Conservation (phyloP, 1,140 invertebrate genomes). For the Cotesia vestalis region DNA sequence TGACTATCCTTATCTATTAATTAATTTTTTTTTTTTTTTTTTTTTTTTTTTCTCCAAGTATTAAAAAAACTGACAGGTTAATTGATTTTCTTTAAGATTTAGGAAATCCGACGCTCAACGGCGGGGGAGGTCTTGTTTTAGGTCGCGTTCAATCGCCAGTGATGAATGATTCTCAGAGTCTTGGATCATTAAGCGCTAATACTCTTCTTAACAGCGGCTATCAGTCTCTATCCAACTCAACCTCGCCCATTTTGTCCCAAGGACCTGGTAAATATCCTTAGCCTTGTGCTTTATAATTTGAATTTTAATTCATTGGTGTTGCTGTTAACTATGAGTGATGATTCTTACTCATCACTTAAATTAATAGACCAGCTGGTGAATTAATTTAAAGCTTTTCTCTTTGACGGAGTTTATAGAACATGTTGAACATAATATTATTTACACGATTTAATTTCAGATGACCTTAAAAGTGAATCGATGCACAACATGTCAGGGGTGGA, state of each 20-base stretch:
- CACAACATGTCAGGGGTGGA: constrained; percentile 58
- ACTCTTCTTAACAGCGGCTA: constrained; percentile 67
- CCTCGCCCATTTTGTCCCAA: constrained; percentile 71
- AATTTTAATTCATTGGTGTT: constrained; percentile 8
- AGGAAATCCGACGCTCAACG: constrained; percentile 57
- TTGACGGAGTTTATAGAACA: neutral
- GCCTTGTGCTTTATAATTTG: constrained; percentile 31
- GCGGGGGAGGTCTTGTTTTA: constrained; percentile 58
- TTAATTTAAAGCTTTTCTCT: neutral
- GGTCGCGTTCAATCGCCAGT: constrained; percentile 67
- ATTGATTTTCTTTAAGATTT: constrained; percentile 52
- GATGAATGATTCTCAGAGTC: constrained; percentile 61
- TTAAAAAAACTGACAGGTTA: constrained; percentile 13
- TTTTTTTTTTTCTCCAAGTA: constrained; percentile 16
- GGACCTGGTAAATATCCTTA: constrained; percentile 47
- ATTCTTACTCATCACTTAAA: neutral
- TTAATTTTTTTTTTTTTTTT: constrained; percentile 20
- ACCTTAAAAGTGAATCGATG: constrained; percentile 60
- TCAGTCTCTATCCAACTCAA: constrained; percentile 69
- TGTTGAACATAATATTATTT: constrained; percentile 11
- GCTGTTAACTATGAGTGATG: no score
- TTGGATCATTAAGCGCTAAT: constrained; percentile 64
- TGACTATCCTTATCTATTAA: constrained; percentile 55
- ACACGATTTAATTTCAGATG: constrained; percentile 50
- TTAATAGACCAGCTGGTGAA: neutral